Evolutionary conservation across 2,797 vertebrate genomes (phyloP).

Genomic region (Spinus olivaceus): DNA sequence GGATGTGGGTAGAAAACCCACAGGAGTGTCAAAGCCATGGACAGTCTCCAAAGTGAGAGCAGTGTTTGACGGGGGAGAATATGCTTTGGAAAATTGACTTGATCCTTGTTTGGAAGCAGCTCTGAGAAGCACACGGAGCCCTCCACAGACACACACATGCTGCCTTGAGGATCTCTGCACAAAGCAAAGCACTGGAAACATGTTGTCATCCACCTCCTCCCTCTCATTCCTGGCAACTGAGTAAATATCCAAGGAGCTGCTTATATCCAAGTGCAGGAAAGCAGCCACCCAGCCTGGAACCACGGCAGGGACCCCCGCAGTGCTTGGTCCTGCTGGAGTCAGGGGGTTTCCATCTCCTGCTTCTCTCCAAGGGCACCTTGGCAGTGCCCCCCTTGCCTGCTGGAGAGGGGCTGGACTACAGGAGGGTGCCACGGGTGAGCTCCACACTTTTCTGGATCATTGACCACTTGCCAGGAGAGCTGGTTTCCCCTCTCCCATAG

Average conservation of each 20-base stretch:
- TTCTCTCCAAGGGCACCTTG: fast-evolving
- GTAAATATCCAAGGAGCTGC: not conserved
- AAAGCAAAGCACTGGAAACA: constrained; percentile 49
- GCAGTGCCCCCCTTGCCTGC: fast-evolving
- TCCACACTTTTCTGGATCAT: not conserved
- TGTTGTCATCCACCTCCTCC: constrained; percentile 24
- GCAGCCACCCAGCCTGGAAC: not conserved
- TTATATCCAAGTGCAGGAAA: not conserved
- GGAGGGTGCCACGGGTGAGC: not conserved
- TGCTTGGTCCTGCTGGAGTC: fast-evolving
- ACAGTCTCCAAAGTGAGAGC: constrained; percentile 34
- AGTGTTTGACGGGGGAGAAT: constrained; percentile 55
- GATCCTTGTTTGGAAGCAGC: constrained; percentile 58
- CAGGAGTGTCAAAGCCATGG: constrained; percentile 44
- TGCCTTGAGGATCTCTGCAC: constrained; percentile 14
- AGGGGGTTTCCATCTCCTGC: not conserved
- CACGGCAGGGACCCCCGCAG: not conserved
- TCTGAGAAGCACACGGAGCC: not conserved
- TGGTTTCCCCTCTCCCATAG: not conserved
- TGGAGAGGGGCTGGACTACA: not conserved
- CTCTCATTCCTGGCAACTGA: constrained; percentile 24
- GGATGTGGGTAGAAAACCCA: constrained; percentile 47
- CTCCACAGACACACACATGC: constrained; percentile 21
- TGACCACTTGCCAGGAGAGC: not conserved
- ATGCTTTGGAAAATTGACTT: constrained; percentile 58